phyloP scores from a whole-genome alignment of 2,797 vertebrate genomes.

The Thalassophryne amazonica region DNA sequence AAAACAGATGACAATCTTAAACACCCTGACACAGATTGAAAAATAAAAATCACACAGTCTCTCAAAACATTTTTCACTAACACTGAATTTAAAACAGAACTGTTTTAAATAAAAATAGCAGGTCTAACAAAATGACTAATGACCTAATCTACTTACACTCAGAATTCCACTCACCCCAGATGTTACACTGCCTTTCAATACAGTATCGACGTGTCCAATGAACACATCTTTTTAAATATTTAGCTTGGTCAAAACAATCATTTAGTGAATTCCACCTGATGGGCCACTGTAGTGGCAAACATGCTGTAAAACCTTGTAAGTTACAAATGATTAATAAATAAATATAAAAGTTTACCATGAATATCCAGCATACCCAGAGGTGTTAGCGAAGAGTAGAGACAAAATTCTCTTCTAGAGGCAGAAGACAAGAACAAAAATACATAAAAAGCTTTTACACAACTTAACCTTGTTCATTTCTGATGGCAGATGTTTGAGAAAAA shows the following conservation, averaged over 20 bases:
- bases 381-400: slow-evolving; percentile 11
- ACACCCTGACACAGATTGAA: slow-evolving; percentile 14
- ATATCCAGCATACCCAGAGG: slow-evolving; percentile 22
- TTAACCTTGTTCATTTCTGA: not conserved
- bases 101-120: no score
- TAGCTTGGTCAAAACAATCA: slow-evolving; percentile 19
- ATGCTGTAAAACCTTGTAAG: slow-evolving; percentile 46
- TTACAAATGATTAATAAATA: slow-evolving; percentile 62
- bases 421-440: slow-evolving; percentile 10
- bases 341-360: slow-evolving; percentile 50
- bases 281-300: slow-evolving; percentile 39
- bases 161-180: slow-evolving; percentile 3
- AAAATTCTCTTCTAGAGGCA: no score
- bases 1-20: slow-evolving; percentile 11
- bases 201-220: slow-evolving; percentile 3
- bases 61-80: slow-evolving; percentile 28
- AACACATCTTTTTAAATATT: slow-evolving; percentile 7
- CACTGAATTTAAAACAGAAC: slow-evolving; percentile 11
- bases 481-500: not conserved
- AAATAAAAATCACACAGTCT: slow-evolving; percentile 15
- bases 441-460: slow-evolving; percentile 10
- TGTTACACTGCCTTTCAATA: slow-evolving; percentile 15
- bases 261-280: slow-evolving; percentile 22
- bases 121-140: slow-evolving; percentile 4
- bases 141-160: slow-evolving; percentile 19